phyloP scores from a whole-genome alignment of 1,140 invertebrate genomes.

The Drosophila sturtevanti region DNA sequence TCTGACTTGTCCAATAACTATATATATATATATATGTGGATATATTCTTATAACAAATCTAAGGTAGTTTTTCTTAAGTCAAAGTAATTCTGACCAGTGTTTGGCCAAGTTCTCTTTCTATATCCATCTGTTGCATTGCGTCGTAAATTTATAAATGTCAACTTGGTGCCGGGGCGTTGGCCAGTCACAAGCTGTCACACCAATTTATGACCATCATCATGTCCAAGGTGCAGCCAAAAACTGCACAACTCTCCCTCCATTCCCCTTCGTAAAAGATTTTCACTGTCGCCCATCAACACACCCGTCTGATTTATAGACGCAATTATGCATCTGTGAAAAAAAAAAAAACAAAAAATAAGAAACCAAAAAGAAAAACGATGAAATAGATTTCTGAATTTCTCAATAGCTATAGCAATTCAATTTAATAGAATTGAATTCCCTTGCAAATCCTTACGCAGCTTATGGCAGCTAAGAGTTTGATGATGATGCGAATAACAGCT shows the following conservation, averaged over 20 bases:
- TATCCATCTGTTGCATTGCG: slow-evolving; percentile 55
- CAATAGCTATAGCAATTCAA: slow-evolving; percentile 11
- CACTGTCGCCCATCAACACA: background rate
- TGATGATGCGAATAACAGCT: background rate
- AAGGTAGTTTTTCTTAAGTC: no score
- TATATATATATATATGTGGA: no score
- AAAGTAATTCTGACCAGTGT: no score
- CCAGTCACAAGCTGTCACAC: slow-evolving; percentile 29
- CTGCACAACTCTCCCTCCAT: background rate
- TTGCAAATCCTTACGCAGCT: background rate
- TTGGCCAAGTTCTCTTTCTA: background rate
- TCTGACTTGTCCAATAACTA: no score
- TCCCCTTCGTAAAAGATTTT: background rate
- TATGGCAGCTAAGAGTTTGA: background rate
- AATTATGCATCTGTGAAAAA: slow-evolving; percentile 36
- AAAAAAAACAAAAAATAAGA: background rate
- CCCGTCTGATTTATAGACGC: slow-evolving; percentile 31
- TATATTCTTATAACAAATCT: no score
- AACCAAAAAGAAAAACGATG: background rate
- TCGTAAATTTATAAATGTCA: slow-evolving; percentile 71
- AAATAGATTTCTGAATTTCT: background rate
- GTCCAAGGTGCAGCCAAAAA: slow-evolving; percentile 44
- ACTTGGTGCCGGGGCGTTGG: slow-evolving; percentile 10
- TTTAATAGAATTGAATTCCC: slow-evolving; percentile 15
- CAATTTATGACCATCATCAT: slow-evolving; percentile 58